These are phyloP conservation scores for Alouatta palliata DNA, from an alignment of 2,113 vertebrate species.

Conservation along the genomic window DNA sequence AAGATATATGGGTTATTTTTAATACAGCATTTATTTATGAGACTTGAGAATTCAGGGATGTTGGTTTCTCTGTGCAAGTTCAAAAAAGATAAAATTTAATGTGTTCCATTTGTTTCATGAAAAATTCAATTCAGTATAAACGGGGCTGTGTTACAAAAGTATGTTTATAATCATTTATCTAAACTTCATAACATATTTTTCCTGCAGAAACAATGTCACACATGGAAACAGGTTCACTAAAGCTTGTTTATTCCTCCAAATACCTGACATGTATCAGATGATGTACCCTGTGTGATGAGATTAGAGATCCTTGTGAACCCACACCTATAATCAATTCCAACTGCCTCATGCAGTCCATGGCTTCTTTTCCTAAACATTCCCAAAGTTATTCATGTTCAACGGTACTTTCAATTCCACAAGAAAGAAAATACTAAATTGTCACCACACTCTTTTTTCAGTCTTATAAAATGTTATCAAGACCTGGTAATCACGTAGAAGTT, in stretches of 20 bases:
- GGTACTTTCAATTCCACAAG: not conserved
- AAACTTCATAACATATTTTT: not conserved
- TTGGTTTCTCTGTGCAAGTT: not conserved
- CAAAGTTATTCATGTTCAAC: not conserved
- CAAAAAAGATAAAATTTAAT: conserved; percentile 8
- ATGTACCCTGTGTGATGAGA: not conserved
- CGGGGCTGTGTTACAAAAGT: not conserved
- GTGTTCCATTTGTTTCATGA: conserved; percentile 1
- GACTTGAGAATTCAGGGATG: not conserved
- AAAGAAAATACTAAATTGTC: not conserved
- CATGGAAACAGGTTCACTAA: not conserved
- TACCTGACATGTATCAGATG: not conserved
- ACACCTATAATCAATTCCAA: not conserved
- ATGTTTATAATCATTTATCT: not conserved
- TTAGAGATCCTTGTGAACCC: not conserved
- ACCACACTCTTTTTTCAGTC: not conserved
- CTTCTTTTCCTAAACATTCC: not conserved
- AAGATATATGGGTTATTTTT: not conserved
- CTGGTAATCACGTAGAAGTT: not conserved
- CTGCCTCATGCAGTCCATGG: not conserved
- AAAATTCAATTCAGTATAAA: not conserved
- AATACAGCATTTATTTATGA: not conserved
- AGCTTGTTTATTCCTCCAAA: not conserved
- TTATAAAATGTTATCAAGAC: too few relatives aligned
- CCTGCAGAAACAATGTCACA: not conserved